These are phyloP conservation scores for Lingula anatina DNA, from an alignment of 2,888 invertebrate species.

Conservation along the genomic window DNA sequence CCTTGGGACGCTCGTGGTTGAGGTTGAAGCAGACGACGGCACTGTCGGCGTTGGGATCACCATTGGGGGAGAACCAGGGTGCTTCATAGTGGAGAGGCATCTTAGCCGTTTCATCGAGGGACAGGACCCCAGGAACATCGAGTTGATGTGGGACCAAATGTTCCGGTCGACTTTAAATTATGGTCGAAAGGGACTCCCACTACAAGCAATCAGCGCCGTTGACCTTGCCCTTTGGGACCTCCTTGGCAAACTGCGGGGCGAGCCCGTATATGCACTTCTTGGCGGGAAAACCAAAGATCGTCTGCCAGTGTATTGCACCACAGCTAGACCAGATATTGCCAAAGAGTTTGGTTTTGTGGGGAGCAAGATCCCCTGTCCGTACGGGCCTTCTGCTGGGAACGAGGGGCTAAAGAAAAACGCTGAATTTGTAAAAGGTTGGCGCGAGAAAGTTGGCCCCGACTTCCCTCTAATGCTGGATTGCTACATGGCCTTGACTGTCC, in stretches of 20 bases:
- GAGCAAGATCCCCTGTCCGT: slow-evolving; percentile 39
- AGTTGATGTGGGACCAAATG: slow-evolving; percentile 46
- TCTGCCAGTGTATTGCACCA: slow-evolving; percentile 44
- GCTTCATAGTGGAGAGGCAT: slow-evolving; percentile 43
- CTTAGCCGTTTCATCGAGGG: slow-evolving; percentile 45
- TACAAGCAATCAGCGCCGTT: slow-evolving; percentile 44
- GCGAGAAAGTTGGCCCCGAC: slow-evolving; percentile 40
- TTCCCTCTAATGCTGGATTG: slow-evolving; percentile 45
- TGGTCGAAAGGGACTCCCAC: slow-evolving; percentile 40
- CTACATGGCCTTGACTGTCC: slow-evolving; percentile 42
- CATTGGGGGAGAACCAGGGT: slow-evolving; percentile 42
- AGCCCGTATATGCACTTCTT: slow-evolving; percentile 43
- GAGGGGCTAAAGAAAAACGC: slow-evolving; percentile 39
- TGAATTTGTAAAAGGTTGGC: slow-evolving; percentile 33
- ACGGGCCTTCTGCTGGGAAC: slow-evolving; percentile 42
- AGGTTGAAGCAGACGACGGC: slow-evolving; percentile 44
- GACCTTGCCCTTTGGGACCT: slow-evolving; percentile 47
- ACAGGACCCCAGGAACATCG: slow-evolving; percentile 40
- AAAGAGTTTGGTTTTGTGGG: slow-evolving; percentile 42
- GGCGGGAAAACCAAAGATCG: slow-evolving; percentile 44
- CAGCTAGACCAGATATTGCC: slow-evolving; percentile 38
- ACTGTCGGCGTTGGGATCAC: slow-evolving; percentile 41
- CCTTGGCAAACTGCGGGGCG: slow-evolving; percentile 35
- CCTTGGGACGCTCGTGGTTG: slow-evolving; percentile 38
- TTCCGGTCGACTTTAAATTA: slow-evolving; percentile 43